Evolutionary conservation across 2,888 invertebrate genomes (phyloP).

Genomic region (Minunthozetes semirufus): DNA sequence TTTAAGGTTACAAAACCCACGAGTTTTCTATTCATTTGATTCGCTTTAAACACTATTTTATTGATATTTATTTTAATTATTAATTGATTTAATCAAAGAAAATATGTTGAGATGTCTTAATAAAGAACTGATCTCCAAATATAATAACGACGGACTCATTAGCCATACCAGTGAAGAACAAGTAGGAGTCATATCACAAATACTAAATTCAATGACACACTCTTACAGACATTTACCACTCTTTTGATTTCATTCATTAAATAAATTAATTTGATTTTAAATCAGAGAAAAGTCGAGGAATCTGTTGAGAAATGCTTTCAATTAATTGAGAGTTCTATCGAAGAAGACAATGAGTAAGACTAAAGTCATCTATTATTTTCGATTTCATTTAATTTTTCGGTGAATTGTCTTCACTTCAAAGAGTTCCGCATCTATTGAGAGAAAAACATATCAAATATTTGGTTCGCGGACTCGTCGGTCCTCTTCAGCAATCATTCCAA

Average conservation of each 20-base stretch:
- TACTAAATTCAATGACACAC: background rate
- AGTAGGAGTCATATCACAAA: conserved; percentile 7
- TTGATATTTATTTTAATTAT: background rate
- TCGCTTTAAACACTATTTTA: background rate
- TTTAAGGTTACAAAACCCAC: conserved; percentile 22
- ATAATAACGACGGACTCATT: conserved; percentile 18
- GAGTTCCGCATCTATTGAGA: conserved; percentile 21
- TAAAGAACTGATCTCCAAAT: background rate
- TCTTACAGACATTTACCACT: background rate
- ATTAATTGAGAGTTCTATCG: conserved; percentile 23
- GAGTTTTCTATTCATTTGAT: background rate
- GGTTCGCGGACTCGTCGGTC: conserved; percentile 36
- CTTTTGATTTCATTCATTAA: background rate
- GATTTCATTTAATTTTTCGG: no score
- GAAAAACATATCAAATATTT: conserved; percentile 39
- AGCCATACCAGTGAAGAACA: conserved; percentile 33
- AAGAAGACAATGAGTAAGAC: conserved; percentile 37
- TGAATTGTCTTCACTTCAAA: background rate
- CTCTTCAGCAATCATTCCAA: conserved; percentile 48
- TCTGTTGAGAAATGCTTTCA: conserved; percentile 37
- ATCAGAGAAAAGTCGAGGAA: conserved; percentile 38
- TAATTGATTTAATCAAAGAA: background rate
- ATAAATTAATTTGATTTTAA: background rate
- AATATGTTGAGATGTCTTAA: conserved; percentile 26
- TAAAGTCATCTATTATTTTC: background rate